A percentile compares a stretch with the other conserved stretches of the same genome.
Conservation (phyloP, 2,113 vertebrate species). For the Cnemophilus loriae region DNA sequence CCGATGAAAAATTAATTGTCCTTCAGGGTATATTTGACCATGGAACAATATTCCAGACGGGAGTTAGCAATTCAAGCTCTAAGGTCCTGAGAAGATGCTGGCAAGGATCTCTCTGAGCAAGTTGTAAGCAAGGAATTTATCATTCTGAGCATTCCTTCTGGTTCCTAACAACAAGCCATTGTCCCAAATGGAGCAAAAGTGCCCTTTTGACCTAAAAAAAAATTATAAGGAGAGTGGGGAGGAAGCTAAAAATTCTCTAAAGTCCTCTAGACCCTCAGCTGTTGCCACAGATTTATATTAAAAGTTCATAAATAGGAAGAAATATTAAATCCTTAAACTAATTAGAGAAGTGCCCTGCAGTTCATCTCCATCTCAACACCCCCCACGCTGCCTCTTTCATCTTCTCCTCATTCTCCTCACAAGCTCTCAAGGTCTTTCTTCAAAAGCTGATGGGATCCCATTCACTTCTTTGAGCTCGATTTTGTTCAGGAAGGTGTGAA, state of each 20-base stretch:
- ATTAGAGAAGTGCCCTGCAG: background rate
- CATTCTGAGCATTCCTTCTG: background rate
- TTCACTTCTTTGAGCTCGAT: background rate
- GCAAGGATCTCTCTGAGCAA: background rate
- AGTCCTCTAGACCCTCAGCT: background rate
- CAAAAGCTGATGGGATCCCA: background rate
- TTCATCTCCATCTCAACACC: background rate
- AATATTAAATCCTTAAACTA: background rate
- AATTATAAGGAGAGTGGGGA: fast-evolving
- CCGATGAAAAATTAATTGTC: background rate
- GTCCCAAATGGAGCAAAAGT: background rate
- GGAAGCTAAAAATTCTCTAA: background rate
- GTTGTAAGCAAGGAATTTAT: background rate
- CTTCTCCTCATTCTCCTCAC: background rate
- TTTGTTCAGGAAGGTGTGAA: background rate
- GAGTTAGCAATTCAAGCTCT: background rate
- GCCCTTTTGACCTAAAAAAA: background rate
- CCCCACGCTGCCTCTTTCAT: background rate
- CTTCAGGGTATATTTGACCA: background rate
- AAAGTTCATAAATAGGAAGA: background rate
- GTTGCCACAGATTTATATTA: background rate
- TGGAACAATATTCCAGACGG: background rate
- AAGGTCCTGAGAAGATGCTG: background rate
- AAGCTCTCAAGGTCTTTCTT: background rate
- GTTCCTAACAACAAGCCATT: background rate